Percentiles rank a stretch among this genome's conserved stretches.
Evolutionary conservation across 2,888 invertebrate species (phyloP).

Genomic region (Microdon myrmicae): DNA sequence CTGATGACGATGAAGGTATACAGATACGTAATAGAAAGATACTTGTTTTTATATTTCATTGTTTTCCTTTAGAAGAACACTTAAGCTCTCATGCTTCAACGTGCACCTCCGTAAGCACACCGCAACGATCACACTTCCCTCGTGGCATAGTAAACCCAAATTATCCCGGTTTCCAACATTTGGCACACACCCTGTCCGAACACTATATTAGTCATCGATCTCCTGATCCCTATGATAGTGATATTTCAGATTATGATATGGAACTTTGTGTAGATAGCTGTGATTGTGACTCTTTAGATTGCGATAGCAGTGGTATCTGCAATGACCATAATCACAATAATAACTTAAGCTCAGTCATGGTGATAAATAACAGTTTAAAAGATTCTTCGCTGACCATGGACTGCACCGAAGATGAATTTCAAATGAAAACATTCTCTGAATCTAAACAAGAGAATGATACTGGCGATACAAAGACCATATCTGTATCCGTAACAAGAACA

Average conservation of each 20-base stretch:
- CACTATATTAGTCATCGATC: slow-evolving; percentile 64
- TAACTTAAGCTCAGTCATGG: slow-evolving; percentile 42
- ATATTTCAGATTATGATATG: slow-evolving; percentile 62
- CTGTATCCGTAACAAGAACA: slow-evolving; percentile 10
- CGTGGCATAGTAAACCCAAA: slow-evolving; percentile 85
- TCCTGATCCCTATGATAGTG: slow-evolving; percentile 63
- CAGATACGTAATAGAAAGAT: no score
- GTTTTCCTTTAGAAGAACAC: slow-evolving; percentile 31
- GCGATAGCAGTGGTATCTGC: slow-evolving; percentile 6
- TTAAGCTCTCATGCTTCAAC: slow-evolving; percentile 44
- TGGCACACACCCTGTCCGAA: slow-evolving; percentile 76
- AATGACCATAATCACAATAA: slow-evolving; percentile 39
- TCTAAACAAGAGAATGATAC: not conserved
- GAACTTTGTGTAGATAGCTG: slow-evolving; percentile 60
- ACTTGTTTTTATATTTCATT: not conserved
- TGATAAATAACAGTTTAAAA: slow-evolving; percentile 35
- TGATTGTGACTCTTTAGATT: slow-evolving; percentile 49
- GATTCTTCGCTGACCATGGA: slow-evolving; percentile 39
- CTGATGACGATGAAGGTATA: no score
- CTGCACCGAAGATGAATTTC: slow-evolving; percentile 14
- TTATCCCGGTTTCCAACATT: slow-evolving; percentile 85
- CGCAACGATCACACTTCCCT: slow-evolving; percentile 66
- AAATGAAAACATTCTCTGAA: slow-evolving; percentile 5
- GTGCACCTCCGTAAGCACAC: slow-evolving; percentile 54
- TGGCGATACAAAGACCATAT: slow-evolving; percentile 11